These are phyloP conservation scores for Pan troglodytes DNA, from an alignment of 2,113 vertebrate species.

Conservation along the genomic window NHGRI_mPanTro3-v2.1_pri NC_072407.2:125573501-125574000, in stretches of 20 bases:
- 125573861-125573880: background rate
- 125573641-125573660: too few relatives aligned
- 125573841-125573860: background rate
- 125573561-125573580: background rate
- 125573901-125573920: background rate
- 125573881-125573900: background rate
- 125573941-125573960: background rate
- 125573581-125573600: background rate
- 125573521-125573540: background rate
- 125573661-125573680: background rate
- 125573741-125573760: background rate
- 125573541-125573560: background rate
- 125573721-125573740: background rate
- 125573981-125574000: background rate
- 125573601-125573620: background rate
- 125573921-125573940: background rate
- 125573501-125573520: background rate
- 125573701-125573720: background rate
- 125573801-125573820: background rate
- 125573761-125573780: background rate
- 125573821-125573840: too few relatives aligned
- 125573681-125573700: background rate
- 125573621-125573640: background rate
- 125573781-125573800: fast-evolving
- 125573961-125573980: background rate